Evolutionary conservation across 2,888 invertebrate species (phyloP).

Genomic region (Allolobophora icterica): DNA sequence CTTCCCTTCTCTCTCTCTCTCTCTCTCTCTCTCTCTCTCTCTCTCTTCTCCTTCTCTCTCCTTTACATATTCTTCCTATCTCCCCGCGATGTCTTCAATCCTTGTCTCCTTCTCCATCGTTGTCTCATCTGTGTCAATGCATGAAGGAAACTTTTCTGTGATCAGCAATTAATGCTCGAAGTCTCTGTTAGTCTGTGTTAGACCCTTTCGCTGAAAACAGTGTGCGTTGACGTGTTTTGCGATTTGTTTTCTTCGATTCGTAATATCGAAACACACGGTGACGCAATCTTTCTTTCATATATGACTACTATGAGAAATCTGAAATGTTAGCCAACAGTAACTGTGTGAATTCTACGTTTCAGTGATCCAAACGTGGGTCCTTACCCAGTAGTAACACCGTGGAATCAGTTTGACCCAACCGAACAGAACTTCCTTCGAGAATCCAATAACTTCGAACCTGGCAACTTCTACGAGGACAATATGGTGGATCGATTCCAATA

Average conservation of each 20-base stretch:
- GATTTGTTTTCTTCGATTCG: neutral
- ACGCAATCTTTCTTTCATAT: neutral
- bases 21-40: too few species aligned
- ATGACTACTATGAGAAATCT: neutral
- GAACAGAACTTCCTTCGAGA: constrained; percentile 32
- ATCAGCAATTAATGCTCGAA: too few species aligned
- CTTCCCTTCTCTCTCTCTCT: too few species aligned
- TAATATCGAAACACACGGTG: too few species aligned
- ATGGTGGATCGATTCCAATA: constrained; percentile 24
- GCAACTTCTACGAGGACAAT: constrained; percentile 30
- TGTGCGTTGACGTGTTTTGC: neutral
- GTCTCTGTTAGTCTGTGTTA: too few species aligned
- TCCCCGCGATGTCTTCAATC: too few species aligned
- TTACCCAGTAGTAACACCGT: constrained; percentile 22
- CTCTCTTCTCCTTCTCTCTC: too few species aligned
- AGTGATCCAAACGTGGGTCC: constrained; percentile 41
- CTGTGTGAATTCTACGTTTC: neutral
- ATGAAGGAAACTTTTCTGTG: too few species aligned
- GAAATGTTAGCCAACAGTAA: neutral
- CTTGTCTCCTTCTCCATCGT: too few species aligned
- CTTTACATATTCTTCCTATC: too few species aligned
- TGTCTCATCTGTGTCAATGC: too few species aligned
- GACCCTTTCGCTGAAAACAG: too few species aligned
- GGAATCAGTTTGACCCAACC: constrained; percentile 32
- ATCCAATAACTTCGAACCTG: neutral